Base-by-base conservation (phyloP, 2,888 invertebrate genomes). In the Eilema griseolum region DNA sequence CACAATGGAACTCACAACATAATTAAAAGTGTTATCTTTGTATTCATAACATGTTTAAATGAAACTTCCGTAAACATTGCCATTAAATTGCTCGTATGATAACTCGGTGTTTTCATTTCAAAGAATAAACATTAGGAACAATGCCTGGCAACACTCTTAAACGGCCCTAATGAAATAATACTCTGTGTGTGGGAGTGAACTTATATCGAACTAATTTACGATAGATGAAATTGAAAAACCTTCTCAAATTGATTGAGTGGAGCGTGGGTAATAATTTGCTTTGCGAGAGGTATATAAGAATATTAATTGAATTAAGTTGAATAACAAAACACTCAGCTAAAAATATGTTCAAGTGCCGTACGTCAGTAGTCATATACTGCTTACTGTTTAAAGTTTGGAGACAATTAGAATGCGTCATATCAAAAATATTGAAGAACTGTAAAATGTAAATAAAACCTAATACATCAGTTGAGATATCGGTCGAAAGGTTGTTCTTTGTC, bases 1-100 rank as follows among this genome's bases (percentile, higher is more conserved):
- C 57, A 73, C 63, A 71, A 68, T 78, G 62, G 61, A 73, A 68
- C 61, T 56, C 56, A 60, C 56, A 66, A 66, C 62, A 60, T 69
- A 67, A 81, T 66, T 69, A 57, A 70, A 71, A 24, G 33, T 69
- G 65, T 70, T 72, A 71, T 78, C 64, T 69, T 70, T 61, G 67
- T 37, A 73, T 72, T 71, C 68, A 62, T 70, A 66, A 52, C 61
- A 66, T 63, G 33, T 75, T 78, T 70, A 31, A 69, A 70, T 70
- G 56, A 69, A 74, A 74, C 59, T 78, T 73, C 62, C 66, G 68
- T 1, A 60, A 74, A 81, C 69, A 71, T 72, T 72, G 31, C 57
- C 67, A 76, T 72, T 66, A 64, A 73, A 67, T 80, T 63, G 59
- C 69, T 73, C 65, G 46, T 71, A 72, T 76, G 62, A 70, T 74